Evolutionary conservation across 37 sponge, comb jelly and placozoan genomes (phyloP).

Genomic region (Tethya wilhelma): DNA sequence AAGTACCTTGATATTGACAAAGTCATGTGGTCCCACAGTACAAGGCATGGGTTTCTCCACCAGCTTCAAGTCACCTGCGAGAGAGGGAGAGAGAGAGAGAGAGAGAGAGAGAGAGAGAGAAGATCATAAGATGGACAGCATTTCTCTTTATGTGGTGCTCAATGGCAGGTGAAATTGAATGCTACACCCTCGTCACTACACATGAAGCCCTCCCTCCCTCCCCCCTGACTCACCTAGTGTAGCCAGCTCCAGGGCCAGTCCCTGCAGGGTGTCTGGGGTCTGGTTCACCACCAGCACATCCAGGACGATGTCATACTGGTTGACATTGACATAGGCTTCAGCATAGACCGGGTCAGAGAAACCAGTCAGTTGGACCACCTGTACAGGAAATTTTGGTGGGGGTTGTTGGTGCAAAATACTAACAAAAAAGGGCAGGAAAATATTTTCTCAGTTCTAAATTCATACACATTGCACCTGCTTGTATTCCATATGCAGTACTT

Average conservation of each 20-base stretch:
- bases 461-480: neutral
- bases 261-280: conserved; percentile 96
- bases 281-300: conserved; percentile 99
- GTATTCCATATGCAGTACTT: no score
- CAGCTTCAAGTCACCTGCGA: conserved; percentile 88
- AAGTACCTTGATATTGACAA: conserved; percentile 92
- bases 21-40: conserved; percentile 94
- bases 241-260: conserved; percentile 94
- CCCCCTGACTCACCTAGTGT: conserved; percentile 94
- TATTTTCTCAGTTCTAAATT: neutral
- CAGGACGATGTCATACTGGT: conserved; percentile 99
- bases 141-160: no score
- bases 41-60: conserved; percentile 93
- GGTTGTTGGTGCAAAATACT: neutral
- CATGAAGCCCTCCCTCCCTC: neutral
- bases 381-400: conserved; percentile 1
- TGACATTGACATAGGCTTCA: conserved; percentile 98
- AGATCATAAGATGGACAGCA: neutral
- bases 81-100: neutral
- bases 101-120: neutral
- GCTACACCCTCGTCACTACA: no score
- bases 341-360: conserved; percentile 99
- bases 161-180: no score
- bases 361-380: conserved; percentile 99
- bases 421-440: neutral